Evolutionary conservation across 2,113 vertebrate species (phyloP).

Genomic region (Heliornis fulica): DNA sequence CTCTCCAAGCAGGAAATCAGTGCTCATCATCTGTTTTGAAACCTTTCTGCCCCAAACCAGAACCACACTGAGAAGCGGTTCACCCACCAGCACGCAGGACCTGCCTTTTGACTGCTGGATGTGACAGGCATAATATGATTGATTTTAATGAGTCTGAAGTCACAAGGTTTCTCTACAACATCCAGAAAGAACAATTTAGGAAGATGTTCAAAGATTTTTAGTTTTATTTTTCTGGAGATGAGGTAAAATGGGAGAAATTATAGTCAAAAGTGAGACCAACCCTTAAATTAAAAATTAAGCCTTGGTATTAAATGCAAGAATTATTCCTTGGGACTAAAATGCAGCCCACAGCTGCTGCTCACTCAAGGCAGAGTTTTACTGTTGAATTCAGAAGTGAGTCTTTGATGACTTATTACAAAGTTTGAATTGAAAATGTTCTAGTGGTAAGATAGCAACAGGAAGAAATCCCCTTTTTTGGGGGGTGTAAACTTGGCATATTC

Average conservation of each 20-base stretch:
- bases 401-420: neutral
- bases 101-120: slow-evolving; percentile 59
- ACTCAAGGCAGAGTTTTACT: neutral
- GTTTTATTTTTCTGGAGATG: slow-evolving; percentile 51
- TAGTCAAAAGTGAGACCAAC: neutral
- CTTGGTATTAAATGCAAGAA: no score
- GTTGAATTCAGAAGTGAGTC: neutral
- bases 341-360: neutral
- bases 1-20: neutral
- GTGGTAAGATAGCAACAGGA: neutral
- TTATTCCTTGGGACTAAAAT: neutral
- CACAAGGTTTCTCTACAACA: slow-evolving; percentile 68
- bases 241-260: slow-evolving; percentile 26
- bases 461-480: fast-evolving
- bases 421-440: neutral
- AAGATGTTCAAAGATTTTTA: slow-evolving; percentile 54
- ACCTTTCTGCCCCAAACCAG: slow-evolving; percentile 11
- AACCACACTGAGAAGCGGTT: slow-evolving; percentile 56
- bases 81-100: slow-evolving; percentile 31
- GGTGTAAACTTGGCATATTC: neutral
- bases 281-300: neutral
- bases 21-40: neutral
- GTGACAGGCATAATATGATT: neutral
- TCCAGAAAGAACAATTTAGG: slow-evolving; percentile 32
- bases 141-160: neutral